Base-by-base conservation (phyloP, 2,113 vertebrate genomes). In the Oncorhynchus nerka region DNA sequence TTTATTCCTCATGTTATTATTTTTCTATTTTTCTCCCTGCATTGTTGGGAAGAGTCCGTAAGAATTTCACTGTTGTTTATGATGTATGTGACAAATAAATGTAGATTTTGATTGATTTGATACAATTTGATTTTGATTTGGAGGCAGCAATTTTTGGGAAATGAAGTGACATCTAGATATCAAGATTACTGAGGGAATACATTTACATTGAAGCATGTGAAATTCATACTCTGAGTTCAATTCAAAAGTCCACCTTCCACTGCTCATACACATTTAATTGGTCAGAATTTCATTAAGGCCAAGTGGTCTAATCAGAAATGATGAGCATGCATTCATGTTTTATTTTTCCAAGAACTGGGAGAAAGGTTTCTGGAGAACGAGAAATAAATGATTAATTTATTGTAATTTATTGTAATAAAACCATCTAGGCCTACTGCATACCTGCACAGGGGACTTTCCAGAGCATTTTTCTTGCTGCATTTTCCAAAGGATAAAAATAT, bases 401-500 rank as follows among this genome's bases (percentile, higher is more conserved):
- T 34, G 32, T 7, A 34, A 34, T 61, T 19, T n/a, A 8, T 22
- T 62, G 7, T 62, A 22, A 62, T 62, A 24, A 24, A 62, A 62
- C 59, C 59, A 16, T 62, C 7, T 9, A 8, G 6, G 6, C n/a
- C 59, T 22, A 62, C n/a, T 62, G 24, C n/a, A 22, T 62, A 62
- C n/a, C n/a, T 62, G 8, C 59, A n/a, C 4, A 62, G 59, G 74
- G 61, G 30, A 74, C 32, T 73, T 26, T 61, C 55, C 20, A 34
- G 26, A 30, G 24, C 24, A 22, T 55, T 22, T 75, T 15, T 49
- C 59, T n/a, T 69, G 32, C 16, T 22, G 16, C 34, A 49, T 71
- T 24, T 8, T 77, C 62, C 19, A 68, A 32, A 71, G 67, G 45
- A 76, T 67, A 77, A 77, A 78, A 64, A 57, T 1, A 39, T 61